phyloP scores from a whole-genome alignment of 2,797 vertebrate genomes.

The Phrynocephalus vlangalii region DNA sequence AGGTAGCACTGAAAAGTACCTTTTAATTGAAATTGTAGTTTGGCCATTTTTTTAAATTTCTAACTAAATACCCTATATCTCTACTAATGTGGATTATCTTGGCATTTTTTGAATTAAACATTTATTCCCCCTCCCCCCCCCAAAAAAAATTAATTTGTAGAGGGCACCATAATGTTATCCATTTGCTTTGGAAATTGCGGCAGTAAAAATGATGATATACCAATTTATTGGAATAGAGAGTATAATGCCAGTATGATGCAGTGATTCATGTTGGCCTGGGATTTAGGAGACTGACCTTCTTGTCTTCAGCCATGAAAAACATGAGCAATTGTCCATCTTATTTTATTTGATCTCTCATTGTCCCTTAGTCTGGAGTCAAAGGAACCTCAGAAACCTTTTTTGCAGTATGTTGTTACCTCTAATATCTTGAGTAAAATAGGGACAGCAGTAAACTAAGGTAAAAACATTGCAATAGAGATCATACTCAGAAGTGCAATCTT shows the following conservation, averaged over 20 bases:
- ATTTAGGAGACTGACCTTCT: neutral
- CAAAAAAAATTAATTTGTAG: neutral
- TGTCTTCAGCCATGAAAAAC: neutral
- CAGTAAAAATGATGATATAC: neutral
- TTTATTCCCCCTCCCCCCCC: neutral
- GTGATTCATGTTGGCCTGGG: neutral
- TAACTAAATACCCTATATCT: neutral
- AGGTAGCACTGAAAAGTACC: slow-evolving; percentile 74
- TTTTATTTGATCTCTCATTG: neutral
- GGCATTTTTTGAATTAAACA: neutral
- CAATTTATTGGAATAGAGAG: neutral
- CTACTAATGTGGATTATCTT: neutral
- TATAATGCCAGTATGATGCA: neutral
- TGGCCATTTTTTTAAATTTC: neutral
- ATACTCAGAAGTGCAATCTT: neutral
- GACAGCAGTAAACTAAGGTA: neutral
- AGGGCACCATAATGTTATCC: neutral
- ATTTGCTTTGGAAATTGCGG: neutral
- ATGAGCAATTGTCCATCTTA: neutral
- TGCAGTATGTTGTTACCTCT: neutral
- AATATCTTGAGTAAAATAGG: neutral
- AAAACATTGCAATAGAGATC: neutral
- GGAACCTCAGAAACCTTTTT: no score
- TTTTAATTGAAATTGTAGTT: neutral
- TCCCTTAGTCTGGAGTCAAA: neutral